phyloP scores from a whole-genome alignment of 2,888 invertebrate genomes.

The Drosophila sordidapex region DNA sequence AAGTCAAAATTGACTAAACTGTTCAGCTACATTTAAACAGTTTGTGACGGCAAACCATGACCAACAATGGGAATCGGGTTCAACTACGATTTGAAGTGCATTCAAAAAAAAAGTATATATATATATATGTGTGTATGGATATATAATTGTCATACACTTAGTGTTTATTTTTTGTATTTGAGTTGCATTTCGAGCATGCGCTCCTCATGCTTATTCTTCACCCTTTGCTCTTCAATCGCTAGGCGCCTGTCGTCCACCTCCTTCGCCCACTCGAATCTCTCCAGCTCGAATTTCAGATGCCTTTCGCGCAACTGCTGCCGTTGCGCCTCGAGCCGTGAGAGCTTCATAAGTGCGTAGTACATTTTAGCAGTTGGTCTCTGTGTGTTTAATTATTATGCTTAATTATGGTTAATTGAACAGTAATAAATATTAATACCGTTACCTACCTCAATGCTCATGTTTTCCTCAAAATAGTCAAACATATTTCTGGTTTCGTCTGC shows the following conservation, averaged over 20 bases:
- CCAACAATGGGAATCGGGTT: background rate
- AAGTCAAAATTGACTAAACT: background rate
- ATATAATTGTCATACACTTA: background rate
- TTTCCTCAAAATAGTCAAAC: slow-evolving; percentile 1
- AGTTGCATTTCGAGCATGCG: slow-evolving; percentile 11
- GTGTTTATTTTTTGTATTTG: slow-evolving; percentile 3
- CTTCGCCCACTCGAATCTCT: slow-evolving; percentile 6
- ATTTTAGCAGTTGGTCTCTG: slow-evolving; percentile 5
- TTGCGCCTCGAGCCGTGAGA: slow-evolving; percentile 3
- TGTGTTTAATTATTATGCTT: background rate
- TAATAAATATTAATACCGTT: background rate
- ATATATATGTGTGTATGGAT: background rate
- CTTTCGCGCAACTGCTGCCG: slow-evolving; percentile 1
- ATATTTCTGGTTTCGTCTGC: background rate
- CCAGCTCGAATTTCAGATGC: slow-evolving; percentile 3
- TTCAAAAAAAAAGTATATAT: background rate
- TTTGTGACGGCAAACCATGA: background rate
- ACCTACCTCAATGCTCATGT: background rate
- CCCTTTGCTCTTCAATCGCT: slow-evolving; percentile 6
- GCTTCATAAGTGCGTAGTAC: slow-evolving; percentile 4
- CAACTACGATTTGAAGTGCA: background rate
- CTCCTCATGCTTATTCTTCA: slow-evolving; percentile 5
- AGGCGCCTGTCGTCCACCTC: slow-evolving; percentile 3
- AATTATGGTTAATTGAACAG: background rate
- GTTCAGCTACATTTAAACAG: background rate